A percentile compares a stretch with the other conserved stretches of the same genome.
Evolutionary conservation across 2,113 vertebrate species (phyloP).

Genomic region (Turnix velox): DNA sequence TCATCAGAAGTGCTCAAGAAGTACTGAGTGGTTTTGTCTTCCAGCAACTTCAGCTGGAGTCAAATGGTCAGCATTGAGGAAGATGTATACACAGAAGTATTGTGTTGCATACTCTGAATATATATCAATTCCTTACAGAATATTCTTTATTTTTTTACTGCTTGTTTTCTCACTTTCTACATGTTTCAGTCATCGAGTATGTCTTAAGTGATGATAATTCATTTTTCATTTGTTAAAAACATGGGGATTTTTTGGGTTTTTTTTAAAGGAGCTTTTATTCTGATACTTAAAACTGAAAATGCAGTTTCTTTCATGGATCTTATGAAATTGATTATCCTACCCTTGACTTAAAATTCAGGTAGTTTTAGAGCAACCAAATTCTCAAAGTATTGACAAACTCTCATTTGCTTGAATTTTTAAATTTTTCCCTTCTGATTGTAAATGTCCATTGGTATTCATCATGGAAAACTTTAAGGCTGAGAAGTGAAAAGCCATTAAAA

Average conservation of each 20-base stretch:
- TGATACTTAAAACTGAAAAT: neutral
- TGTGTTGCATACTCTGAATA: neutral
- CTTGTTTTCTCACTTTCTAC: neutral
- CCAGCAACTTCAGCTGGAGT: neutral
- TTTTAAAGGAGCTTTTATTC: neutral
- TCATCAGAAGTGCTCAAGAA: neutral
- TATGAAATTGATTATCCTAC: neutral
- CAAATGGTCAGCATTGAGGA: neutral
- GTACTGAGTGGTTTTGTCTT: neutral
- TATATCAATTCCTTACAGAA: neutral
- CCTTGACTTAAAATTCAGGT: neutral
- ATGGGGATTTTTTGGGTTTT: neutral
- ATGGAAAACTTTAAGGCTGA: neutral
- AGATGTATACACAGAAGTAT: neutral
- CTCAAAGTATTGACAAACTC: neutral
- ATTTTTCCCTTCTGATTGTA: neutral
- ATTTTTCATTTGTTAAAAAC: too few relatives aligned
- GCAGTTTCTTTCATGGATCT: neutral
- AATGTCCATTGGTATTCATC: neutral
- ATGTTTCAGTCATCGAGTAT: neutral
- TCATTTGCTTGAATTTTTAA: neutral
- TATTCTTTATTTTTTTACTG: neutral
- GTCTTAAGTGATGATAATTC: neutral
- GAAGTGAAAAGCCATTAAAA: neutral
- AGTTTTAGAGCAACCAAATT: neutral